phyloP scores from a whole-genome alignment of 2,888 invertebrate species.

The Phalera bucephala region DNA sequence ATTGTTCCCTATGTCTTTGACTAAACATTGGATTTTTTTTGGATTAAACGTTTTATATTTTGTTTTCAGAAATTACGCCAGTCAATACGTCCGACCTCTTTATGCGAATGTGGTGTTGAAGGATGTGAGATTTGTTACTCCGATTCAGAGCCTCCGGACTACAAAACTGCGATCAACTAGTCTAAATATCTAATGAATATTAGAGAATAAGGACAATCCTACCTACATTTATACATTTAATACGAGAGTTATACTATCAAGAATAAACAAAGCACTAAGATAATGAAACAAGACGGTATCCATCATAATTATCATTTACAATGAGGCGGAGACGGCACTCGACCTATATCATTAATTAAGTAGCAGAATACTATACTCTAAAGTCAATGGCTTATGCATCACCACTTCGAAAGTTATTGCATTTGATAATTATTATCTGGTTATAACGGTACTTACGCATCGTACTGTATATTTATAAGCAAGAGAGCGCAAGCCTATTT shows the following conservation, averaged over 20 bases:
- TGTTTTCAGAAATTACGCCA: conserved; percentile 89
- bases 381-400: not conserved
- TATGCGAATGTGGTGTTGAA: conserved; percentile 90
- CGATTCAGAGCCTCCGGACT: conserved; percentile 69
- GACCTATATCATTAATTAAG: conserved; percentile 48
- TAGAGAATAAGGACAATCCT: conserved; percentile 22
- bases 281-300: conserved; percentile 51
- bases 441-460: too few species aligned
- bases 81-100: conserved; percentile 87
- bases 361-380: not conserved
- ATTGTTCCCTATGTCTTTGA: too few species aligned
- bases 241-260: conserved; percentile 43
- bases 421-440: too few species aligned
- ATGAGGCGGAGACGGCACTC: conserved; percentile 51
- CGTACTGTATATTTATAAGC: too few species aligned
- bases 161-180: conserved; percentile 71
- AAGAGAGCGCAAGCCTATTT: too few species aligned
- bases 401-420: not conserved
- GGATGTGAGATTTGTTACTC: conserved; percentile 87
- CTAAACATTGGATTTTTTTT: too few species aligned
- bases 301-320: conserved; percentile 61
- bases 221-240: conserved; percentile 22
- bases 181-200: conserved; percentile 34
- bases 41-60: too few species aligned
- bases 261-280: conserved; percentile 60